Evolutionary conservation across 1,140 invertebrate genomes (phyloP).

Genomic region (Trachymyrmex septentrionalis): DNA sequence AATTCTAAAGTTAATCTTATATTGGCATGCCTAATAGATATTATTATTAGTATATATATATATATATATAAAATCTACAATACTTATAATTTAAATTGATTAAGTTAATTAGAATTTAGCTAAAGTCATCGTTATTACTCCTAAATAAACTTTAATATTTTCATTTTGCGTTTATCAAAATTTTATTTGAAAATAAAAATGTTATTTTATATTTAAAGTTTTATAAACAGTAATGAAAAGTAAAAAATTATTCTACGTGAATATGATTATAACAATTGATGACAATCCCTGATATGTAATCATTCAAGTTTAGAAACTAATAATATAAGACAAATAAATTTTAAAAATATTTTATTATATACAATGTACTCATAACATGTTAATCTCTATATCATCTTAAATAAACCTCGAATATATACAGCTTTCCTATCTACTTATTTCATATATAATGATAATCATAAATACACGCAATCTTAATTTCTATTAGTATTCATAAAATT

Average conservation of each 20-base stretch:
- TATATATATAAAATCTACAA: no score
- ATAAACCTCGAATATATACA: not conserved
- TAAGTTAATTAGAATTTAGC: no score
- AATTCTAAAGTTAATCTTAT: no score
- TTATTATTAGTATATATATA: no score
- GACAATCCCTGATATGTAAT: not conserved
- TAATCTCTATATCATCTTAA: not conserved
- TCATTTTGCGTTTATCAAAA: not conserved
- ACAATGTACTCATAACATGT: not conserved
- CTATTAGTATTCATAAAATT: constrained; percentile 1
- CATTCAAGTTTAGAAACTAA: constrained; percentile 11
- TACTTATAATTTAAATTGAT: no score
- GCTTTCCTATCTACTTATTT: not conserved
- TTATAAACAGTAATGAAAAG: no score
- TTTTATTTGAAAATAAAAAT: not conserved
- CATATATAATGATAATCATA: not conserved
- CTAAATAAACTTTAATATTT: not conserved
- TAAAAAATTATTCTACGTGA: not conserved
- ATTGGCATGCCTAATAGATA: no score
- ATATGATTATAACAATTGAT: not conserved
- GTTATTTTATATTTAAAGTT: not conserved
- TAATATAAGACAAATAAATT: not conserved
- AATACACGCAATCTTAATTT: not conserved
- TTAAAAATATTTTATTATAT: constrained; percentile 19
- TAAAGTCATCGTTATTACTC: not conserved